These are phyloP conservation scores for Pantala flavescens DNA, from an alignment of 1,140 invertebrate genomes.

Conservation along the genomic window DNA sequence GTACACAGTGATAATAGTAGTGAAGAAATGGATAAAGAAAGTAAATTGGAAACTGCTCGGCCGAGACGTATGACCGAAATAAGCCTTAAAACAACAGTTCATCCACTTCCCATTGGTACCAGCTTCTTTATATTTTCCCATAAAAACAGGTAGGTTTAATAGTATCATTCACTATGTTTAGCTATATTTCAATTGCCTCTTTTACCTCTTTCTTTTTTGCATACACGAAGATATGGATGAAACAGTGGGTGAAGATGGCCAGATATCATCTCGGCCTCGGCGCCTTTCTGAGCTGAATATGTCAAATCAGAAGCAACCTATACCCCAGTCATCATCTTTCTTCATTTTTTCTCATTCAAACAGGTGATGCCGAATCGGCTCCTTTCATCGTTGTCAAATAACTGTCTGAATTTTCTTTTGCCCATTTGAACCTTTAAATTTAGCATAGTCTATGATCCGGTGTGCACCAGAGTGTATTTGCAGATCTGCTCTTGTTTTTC, in stretches of 20 bases:
- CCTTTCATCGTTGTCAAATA: conserved; percentile 12
- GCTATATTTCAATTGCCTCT: conserved; percentile 13
- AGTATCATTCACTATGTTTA: conserved; percentile 10
- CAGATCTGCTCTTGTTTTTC: conserved; percentile 1
- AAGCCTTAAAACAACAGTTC: conserved; percentile 41
- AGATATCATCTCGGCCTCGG: background rate
- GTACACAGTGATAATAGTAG: conserved; percentile 39
- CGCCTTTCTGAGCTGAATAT: conserved; percentile 76
- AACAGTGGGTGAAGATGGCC: conserved; percentile 28
- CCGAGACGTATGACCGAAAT: conserved; percentile 72
- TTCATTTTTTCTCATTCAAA: conserved; percentile 94
- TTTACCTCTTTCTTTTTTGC: conserved; percentile 22
- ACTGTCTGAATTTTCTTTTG: conserved; percentile 12
- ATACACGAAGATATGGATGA: conserved; percentile 32
- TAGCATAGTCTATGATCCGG: background rate
- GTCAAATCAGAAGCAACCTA: conserved; percentile 78
- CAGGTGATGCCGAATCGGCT: conserved; percentile 49
- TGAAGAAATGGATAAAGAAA: conserved; percentile 26
- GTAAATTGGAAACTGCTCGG: conserved; percentile 44
- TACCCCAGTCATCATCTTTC: conserved; percentile 88
- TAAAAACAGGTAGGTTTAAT: conserved; percentile 36
- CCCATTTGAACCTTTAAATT: conserved; percentile 2
- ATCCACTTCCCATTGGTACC: conserved; percentile 52
- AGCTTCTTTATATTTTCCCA: conserved; percentile 50
- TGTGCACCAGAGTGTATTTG: background rate